Base-by-base conservation (phyloP, 2,888 invertebrate genomes). In the Dioctria linearis region DNA sequence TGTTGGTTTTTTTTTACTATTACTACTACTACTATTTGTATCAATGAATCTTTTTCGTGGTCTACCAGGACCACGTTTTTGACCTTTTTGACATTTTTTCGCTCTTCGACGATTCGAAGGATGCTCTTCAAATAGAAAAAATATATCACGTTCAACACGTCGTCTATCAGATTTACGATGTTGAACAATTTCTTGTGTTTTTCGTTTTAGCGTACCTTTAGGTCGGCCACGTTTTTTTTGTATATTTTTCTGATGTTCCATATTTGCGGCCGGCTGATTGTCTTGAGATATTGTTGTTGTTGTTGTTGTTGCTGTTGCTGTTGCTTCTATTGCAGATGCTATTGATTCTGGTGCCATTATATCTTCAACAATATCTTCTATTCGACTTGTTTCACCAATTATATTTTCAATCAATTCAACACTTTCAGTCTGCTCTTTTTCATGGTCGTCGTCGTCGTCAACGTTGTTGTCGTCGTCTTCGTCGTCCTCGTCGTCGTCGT, bases 121-220 rank as follows among this genome's bases (percentile, higher is more conserved):
- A 81, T 87, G 86, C 81, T 88, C 87, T 83, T 88, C 88, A 81
- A 88, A 88, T 4, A 88, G 87, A 83, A 88, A 84, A 80, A 88
- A 88, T 61, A 88, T 88, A 80, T 88, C 88, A 6, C 88, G 86
- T 3, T 88, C 88, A 51, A 88, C 86, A 86, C 88, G 88, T 83
- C 88, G 86, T 3, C 88, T 85, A 82, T 87, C 88, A 13, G 88
- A 88, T 82, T 88, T 88, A 75, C 88, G 85, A 84, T 88, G 86
- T 66, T 83, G 81, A 67, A 80, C 73, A 42, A 51, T 66, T 67
- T 57, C 67, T 40, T 40, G 42, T 13, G 49, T 57, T 4, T 54
- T 46, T 57, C n/a, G 54, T 78, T 5, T 42, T 40, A 40, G 37
- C 51, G 39, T 42, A 46, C 49, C 42, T 65, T 79, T 63, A 65